Conservation (phyloP, 1,140 invertebrate species). For the Cepaea nemoralis region DNA sequence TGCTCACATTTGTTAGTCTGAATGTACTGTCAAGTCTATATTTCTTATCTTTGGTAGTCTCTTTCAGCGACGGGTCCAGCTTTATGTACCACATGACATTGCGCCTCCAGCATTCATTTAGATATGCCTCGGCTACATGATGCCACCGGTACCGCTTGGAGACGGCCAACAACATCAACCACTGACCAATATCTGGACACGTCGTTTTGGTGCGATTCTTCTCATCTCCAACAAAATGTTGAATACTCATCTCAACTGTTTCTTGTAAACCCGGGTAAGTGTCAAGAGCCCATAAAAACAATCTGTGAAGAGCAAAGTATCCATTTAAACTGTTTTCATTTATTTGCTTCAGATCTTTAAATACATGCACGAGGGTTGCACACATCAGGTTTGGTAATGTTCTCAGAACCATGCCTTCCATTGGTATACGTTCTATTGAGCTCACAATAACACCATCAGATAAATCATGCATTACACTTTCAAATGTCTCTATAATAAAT, state of each 20-base stretch:
- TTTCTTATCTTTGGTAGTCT: conserved; percentile 52
- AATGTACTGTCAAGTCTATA: conserved; percentile 54
- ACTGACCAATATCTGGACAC: conserved; percentile 64
- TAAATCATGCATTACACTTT: conserved; percentile 52
- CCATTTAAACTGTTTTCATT: conserved; percentile 63
- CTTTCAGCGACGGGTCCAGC: conserved; percentile 55
- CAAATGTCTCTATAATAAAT: conserved; percentile 51
- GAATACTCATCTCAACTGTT: not conserved
- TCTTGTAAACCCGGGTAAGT: conserved; percentile 55
- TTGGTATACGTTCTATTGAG: conserved; percentile 53
- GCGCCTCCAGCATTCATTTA: conserved; percentile 55
- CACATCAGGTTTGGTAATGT: conserved; percentile 65
- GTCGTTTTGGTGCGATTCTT: conserved; percentile 54
- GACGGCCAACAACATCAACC: conserved; percentile 59
- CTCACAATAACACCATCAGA: conserved; percentile 48
- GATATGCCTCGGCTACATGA: conserved; percentile 55
- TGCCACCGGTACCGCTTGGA: conserved; percentile 60
- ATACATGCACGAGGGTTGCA: conserved; percentile 61
- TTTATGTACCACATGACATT: conserved; percentile 66
- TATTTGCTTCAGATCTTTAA: conserved; percentile 62
- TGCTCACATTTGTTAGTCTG: conserved; percentile 52
- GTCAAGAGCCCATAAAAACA: conserved; percentile 61
- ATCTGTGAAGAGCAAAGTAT: conserved; percentile 61
- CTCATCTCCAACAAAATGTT: conserved; percentile 56
- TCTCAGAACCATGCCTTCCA: conserved; percentile 57